phyloP scores from a whole-genome alignment of 2,797 vertebrate genomes.

The Alca torda region DNA sequence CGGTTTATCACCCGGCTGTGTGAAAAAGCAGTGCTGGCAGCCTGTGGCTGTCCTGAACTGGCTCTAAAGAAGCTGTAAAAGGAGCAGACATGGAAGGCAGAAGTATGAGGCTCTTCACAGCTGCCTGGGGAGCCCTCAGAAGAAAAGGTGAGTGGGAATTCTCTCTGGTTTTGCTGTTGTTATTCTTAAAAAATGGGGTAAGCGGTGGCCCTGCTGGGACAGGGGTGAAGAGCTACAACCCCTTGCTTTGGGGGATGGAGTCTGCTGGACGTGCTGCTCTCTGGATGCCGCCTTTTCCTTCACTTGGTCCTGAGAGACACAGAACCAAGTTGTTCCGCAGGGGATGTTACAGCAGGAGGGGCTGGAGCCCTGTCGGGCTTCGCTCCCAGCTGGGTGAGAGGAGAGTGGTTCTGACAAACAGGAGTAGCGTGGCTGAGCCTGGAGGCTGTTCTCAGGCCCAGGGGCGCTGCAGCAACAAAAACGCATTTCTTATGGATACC shows the following conservation, averaged over 20 bases:
- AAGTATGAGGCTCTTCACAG: not conserved
- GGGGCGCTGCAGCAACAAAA: not conserved
- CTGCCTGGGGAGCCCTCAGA: not conserved
- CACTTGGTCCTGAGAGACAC: not conserved
- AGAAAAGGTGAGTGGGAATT: not conserved
- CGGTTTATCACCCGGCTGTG: not conserved
- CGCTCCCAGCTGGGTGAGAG: fast-evolving
- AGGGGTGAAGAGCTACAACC: not conserved
- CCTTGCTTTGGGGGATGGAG: not conserved
- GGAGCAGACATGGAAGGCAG: not conserved
- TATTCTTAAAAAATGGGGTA: not conserved
- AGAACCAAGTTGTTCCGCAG: not conserved
- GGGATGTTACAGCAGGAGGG: fast-evolving
- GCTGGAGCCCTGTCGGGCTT: not conserved
- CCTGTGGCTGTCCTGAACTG: not conserved
- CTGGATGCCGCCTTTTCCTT: too few species aligned
- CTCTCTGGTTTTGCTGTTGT: not conserved
- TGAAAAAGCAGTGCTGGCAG: not conserved
- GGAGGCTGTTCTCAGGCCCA: not conserved
- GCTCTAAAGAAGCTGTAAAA: not conserved
- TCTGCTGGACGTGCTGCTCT: not conserved
- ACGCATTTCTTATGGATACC: fast-evolving
- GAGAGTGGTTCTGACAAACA: not conserved
- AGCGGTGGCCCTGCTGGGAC: not conserved
- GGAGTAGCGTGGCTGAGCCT: not conserved